Evolutionary conservation across 2,888 invertebrate genomes (phyloP).

Genomic region (Aplocera efformata): DNA sequence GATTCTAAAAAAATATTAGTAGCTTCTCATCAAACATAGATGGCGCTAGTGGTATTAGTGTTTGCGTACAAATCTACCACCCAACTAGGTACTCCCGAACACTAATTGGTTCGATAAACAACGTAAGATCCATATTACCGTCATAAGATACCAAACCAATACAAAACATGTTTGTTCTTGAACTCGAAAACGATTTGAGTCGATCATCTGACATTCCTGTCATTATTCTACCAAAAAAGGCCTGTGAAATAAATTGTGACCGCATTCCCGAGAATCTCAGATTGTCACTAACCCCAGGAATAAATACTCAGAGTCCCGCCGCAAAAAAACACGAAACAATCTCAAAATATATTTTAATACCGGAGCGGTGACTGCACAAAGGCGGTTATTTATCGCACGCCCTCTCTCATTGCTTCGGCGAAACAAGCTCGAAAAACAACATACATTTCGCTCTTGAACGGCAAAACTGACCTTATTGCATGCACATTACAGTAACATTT

Average conservation of each 20-base stretch:
- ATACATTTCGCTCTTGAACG: slow-evolving; percentile 37
- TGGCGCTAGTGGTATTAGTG: slow-evolving; percentile 18
- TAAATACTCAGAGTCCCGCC: slow-evolving; percentile 39
- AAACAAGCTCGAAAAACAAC: slow-evolving; percentile 62
- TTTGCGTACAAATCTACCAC: no score
- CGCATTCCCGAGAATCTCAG: slow-evolving; percentile 45
- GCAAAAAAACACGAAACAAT: slow-evolving; percentile 66
- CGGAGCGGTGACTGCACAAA: slow-evolving; percentile 76
- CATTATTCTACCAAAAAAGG: slow-evolving; percentile 8
- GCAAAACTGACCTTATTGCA: slow-evolving; percentile 51
- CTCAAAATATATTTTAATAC: slow-evolving; percentile 77
- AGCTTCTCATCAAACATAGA: slow-evolving; percentile 8
- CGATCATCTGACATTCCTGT: slow-evolving; percentile 8
- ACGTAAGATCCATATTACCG: no score
- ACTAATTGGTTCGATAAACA: no score
- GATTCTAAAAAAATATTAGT: not conserved
- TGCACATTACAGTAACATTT: slow-evolving; percentile 47
- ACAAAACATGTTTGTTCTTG: not conserved
- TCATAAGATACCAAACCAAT: no score
- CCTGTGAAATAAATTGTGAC: slow-evolving; percentile 39
- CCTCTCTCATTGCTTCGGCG: slow-evolving; percentile 77
- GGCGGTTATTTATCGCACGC: slow-evolving; percentile 80
- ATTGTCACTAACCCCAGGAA: slow-evolving; percentile 41
- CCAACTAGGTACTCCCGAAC: no score
- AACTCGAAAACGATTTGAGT: slow-evolving; percentile 6